Evolutionary conservation across 2,113 vertebrate genomes (phyloP).

Genomic region (Neotragus moschatus): DNA sequence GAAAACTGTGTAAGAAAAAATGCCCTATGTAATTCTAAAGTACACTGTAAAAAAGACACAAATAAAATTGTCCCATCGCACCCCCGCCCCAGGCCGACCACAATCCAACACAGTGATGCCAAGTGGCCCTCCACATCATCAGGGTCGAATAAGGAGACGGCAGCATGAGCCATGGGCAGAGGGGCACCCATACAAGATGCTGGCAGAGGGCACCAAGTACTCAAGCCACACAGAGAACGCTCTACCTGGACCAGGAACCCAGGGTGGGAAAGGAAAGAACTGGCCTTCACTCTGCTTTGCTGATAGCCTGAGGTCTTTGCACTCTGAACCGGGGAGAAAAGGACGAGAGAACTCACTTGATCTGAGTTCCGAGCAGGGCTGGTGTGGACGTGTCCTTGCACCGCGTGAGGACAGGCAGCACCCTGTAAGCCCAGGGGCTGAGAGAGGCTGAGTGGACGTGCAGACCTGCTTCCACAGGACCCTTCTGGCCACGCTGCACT

Average conservation of each 20-base stretch:
- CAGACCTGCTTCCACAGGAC: not conserved
- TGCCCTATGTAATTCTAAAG: not conserved
- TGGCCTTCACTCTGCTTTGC: not conserved
- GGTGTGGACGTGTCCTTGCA: not conserved
- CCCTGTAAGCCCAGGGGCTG: fast-evolving
- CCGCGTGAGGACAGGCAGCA: not conserved
- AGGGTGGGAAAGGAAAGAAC: not conserved
- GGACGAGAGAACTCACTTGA: too few relatives aligned
- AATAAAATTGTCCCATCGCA: fast-evolving
- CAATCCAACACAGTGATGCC: too few relatives aligned
- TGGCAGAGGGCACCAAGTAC: too few relatives aligned
- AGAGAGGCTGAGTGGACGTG: not conserved
- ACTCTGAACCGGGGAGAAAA: not conserved
- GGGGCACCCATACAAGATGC: not conserved
- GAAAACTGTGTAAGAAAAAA: not conserved
- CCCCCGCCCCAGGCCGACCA: not conserved
- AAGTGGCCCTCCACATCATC: too few relatives aligned
- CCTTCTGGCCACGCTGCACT: not conserved
- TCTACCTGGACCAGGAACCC: not conserved
- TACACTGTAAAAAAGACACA: not conserved
- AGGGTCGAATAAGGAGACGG: too few relatives aligned
- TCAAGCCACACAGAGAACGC: not conserved
- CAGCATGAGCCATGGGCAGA: fast-evolving
- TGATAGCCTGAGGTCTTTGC: not conserved
- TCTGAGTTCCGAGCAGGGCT: not conserved